A percentile compares a stretch with the other conserved stretches of the same genome.
These are phyloP conservation scores for Taeniopygia guttata DNA, from an alignment of 2,797 vertebrate species.

Conservation along the genomic window DNA sequence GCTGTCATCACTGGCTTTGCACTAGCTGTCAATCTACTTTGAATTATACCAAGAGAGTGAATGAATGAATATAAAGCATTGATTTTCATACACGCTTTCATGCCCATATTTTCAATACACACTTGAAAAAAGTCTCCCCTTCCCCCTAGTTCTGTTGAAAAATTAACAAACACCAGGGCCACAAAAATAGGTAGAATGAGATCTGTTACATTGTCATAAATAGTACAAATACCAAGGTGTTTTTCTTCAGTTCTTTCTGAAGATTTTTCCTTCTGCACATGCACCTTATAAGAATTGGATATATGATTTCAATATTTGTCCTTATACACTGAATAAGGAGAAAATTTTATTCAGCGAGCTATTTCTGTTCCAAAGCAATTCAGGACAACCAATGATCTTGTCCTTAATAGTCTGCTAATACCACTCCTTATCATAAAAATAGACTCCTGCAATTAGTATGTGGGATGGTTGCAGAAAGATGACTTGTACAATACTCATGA, in stretches of 20 bases:
- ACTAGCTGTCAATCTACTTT: neutral
- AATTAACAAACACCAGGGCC: neutral
- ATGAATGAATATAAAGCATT: neutral
- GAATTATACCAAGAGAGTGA: neutral
- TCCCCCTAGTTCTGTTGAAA: neutral
- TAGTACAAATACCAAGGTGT: neutral
- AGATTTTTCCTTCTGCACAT: neutral
- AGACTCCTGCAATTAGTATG: neutral
- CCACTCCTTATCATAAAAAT: slow-evolving; percentile 1
- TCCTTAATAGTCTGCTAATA: slow-evolving; percentile 7
- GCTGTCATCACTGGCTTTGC: neutral
- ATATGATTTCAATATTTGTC: neutral
- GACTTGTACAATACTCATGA: neutral
- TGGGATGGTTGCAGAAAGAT: neutral
- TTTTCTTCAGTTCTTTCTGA: neutral
- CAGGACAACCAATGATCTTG: neutral
- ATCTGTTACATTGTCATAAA: neutral
- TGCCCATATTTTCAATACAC: neutral
- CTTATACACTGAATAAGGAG: neutral
- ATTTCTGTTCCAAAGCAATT: neutral
- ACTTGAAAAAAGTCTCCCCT: neutral
- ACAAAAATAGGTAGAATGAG: neutral
- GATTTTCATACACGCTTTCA: neutral
- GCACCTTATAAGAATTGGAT: neutral
- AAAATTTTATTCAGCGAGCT: neutral